Conservation (phyloP, 2,888 invertebrate genomes). For the Macaria liturata region DNA sequence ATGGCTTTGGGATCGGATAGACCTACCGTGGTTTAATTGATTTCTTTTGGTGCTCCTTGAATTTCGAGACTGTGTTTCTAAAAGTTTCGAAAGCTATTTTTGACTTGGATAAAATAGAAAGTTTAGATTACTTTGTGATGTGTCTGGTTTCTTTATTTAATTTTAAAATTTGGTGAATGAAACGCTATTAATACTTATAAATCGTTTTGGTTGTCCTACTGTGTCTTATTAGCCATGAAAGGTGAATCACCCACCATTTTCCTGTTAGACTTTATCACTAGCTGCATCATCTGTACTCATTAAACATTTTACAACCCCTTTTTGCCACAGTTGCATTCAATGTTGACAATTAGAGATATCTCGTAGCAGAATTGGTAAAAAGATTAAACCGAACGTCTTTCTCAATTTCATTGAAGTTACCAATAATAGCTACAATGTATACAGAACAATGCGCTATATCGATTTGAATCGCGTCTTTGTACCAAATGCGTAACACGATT, state of each 20-base stretch:
- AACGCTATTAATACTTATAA: no score
- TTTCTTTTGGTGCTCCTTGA: constrained; percentile 58
- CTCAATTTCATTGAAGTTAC: constrained; percentile 30
- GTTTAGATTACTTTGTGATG: no score
- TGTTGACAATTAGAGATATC: constrained; percentile 11
- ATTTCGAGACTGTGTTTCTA: constrained; percentile 54
- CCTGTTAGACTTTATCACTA: constrained; percentile 9
- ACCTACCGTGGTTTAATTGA: constrained; percentile 73
- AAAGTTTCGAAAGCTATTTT: constrained; percentile 45
- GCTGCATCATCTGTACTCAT: constrained; percentile 15
- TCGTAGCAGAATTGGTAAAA: constrained; percentile 2
- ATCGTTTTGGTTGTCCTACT: not conserved
- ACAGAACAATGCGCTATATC: constrained; percentile 48
- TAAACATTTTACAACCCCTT: constrained; percentile 23
- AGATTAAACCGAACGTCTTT: constrained; percentile 6
- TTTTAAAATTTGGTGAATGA: no score
- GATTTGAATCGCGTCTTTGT: constrained; percentile 58
- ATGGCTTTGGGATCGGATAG: constrained; percentile 55
- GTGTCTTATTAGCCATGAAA: not conserved
- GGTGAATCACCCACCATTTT: constrained; percentile 5
- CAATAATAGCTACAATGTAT: constrained; percentile 46
- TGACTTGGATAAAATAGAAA: not conserved
- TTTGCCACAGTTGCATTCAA: constrained; percentile 13
- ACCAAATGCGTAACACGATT: constrained; percentile 56
- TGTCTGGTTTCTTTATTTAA: no score